Base-by-base conservation (phyloP, 2,113 vertebrate species). In the Grammomys surdaster region DNA sequence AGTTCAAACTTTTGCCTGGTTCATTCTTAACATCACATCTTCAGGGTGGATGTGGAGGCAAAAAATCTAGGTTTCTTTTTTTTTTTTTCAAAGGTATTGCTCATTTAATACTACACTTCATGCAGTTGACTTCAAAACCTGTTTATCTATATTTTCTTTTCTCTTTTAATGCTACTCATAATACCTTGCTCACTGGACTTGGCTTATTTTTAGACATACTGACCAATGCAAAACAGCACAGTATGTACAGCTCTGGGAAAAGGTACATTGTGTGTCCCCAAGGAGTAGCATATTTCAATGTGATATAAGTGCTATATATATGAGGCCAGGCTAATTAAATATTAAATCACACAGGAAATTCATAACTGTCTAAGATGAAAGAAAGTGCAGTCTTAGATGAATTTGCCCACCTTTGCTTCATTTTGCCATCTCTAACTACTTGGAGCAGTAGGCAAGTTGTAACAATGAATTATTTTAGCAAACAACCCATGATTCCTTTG, bases 111-210 rank as follows among this genome's bases (percentile, higher is more conserved):
- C 22, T 8, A 33, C 12, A 48, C 5, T 22, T 33, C 19, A 43
- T 51, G 56, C 63, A 16, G 51, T 14, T 9, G 7, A 36, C 40
- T 8, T 51, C 7, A 72, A 72, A 46, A 24, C 28, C 9, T 28
- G 11, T 16, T 11, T 33, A 46, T 10, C 5, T 13, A 5, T 11
- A 17, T 22, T 36, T 12, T 17, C 67, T 5, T 6, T 1, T 12
- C 36, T 36, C 4, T 56, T 0, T 33, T 13, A 24, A 7, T 5
- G 31, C 36, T 14, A 16, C 6, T 1, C 6, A 1, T 0, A 5
- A 3, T 2, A 31, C 0, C 3, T 72, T 5, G 31, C 12, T 63
- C 10, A 0, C 36, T n/a, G 26, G 14, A 1, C 14, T 2, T 78
- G 33, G 7, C 5, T 16, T 5, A 11, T 33, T 69, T 6, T 6